Evolutionary conservation across 2,797 vertebrate species (phyloP), one percentile per base, ranked within the genome.

Genomic region (Gastrophryne carolinensis): DNA sequence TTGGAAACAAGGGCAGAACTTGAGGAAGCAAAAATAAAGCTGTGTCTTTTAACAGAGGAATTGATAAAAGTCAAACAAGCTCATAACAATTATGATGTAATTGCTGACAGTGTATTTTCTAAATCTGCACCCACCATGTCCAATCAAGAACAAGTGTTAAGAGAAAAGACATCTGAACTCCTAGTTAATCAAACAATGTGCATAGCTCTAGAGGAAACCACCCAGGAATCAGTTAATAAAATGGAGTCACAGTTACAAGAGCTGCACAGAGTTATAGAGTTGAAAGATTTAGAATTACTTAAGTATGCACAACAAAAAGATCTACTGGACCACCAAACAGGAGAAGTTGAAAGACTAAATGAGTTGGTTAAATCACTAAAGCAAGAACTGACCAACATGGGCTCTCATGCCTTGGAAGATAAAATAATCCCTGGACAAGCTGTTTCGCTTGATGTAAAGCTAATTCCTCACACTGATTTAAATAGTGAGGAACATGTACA

Each of bases 1-100:
- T 2, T 5, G 17, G n/a, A 8, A 47, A 3, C 44, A 2, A 47
- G 10, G 44, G 44, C 17, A 19, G 82, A 67, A 58, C 87, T 91
- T 5, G 85, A 91, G 50, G 88, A 93, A 80, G 87, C 91, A 4
- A 93, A 92, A 80, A 88, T 90, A 66, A 91, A 88, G 82, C 86
- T 93, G 87, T 86, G 87, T 13, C 71, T 83, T 50, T 82, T 93
- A 79, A 84, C 87, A 72, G 84, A 86, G 80, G 94, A 96, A 84
- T 79, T 96, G 2, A 67, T 79, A 75, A 76, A 70, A 61, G 19
- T 71, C 9, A 1, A 21, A 53, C 57, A 70, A 13, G 26, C 35
- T 15, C 37, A 63, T 8, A 10, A 9, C 9, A 21, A 50, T 23
- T 24, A 19, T 7, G 35, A 39, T 13, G 9, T 15, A 6, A 50